Evolutionary conservation across 2,888 invertebrate genomes (phyloP), one percentile per base, ranked within the genome.

Genomic region (Cyclophora albipunctata): DNA sequence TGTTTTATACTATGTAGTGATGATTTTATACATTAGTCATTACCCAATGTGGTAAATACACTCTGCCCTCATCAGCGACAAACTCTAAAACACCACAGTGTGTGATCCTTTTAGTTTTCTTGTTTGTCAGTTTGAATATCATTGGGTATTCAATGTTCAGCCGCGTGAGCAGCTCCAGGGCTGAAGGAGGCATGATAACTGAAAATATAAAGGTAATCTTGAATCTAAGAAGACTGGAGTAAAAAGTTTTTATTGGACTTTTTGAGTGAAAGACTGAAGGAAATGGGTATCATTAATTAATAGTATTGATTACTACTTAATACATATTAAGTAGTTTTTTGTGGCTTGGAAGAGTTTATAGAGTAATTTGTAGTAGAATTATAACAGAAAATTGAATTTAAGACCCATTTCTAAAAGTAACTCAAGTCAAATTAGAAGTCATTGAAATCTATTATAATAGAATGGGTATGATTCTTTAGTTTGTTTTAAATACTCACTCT

Each of bases 171-270:
- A 95, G 94, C 72, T 99, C 98, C 62, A 99, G 80, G 0, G 98
- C 98, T 43, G 98, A 98, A 0, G 98, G 98, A 5, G 99, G 98
- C 97, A 99, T 98, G 44, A 99, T 98, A 68, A 99, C 98, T 97
- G 84, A 48, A 92, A 91, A 57, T 60, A 48, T 48, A 53, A 50
- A 48, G 7, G 43, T 47, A 20, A 48, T 34, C 0, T 42, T 34
- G 5, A 20, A 44, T 46, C 2, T 7, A 6, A 42, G 7, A 45
- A 42, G 45, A 37, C 42, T 42, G 42, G 4, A n/a, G 4, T 4
- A 42, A 4, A 7, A 42, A 42, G 6, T 3, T 3, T 6, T 42
- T 6, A 7, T 3, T 42, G 2, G 42, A 42, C 7, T 20, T 20
- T 20, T 20, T 20, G 20, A 20, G 20, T 20, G 20, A 20, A 20